These are phyloP conservation scores for Drosophila virilis DNA, from an alignment of 1,140 invertebrate genomes.

Conservation along the genomic window DNA sequence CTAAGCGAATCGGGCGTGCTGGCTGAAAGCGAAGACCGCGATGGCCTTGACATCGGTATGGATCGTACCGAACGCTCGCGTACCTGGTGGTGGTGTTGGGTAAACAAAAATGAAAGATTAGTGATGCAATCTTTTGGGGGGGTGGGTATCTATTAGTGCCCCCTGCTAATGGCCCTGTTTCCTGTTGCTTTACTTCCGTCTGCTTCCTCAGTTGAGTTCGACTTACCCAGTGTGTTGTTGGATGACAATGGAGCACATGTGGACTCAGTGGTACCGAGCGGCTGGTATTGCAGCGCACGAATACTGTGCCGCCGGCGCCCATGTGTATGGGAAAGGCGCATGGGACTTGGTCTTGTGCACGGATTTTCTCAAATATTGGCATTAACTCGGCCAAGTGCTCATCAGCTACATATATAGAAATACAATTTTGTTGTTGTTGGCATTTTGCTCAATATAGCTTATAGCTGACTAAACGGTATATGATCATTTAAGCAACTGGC, in stretches of 20 bases:
- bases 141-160: background rate
- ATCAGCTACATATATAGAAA: constrained; percentile 88
- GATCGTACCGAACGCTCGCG: constrained; percentile 94
- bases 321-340: constrained; percentile 94
- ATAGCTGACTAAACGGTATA: constrained; percentile 68
- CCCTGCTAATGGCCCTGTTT: constrained; percentile 22
- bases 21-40: constrained; percentile 90
- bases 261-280: constrained; percentile 84
- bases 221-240: constrained; percentile 89
- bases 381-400: constrained; percentile 96
- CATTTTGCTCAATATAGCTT: constrained; percentile 30
- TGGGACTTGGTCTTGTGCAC: constrained; percentile 93
- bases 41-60: constrained; percentile 91
- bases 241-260: constrained; percentile 85
- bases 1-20: constrained; percentile 94
- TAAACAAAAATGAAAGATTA: background rate
- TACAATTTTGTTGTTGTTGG: constrained; percentile 33
- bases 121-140: background rate
- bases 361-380: constrained; percentile 96
- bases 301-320: constrained; percentile 85
- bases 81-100: constrained; percentile 87
- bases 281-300: constrained; percentile 83
- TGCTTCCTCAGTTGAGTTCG: constrained; percentile 14
- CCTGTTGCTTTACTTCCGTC: constrained; percentile 1
- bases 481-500: constrained; percentile 70